phyloP scores from a whole-genome alignment of 2,888 invertebrate genomes.

The Netelia virgata region DNA sequence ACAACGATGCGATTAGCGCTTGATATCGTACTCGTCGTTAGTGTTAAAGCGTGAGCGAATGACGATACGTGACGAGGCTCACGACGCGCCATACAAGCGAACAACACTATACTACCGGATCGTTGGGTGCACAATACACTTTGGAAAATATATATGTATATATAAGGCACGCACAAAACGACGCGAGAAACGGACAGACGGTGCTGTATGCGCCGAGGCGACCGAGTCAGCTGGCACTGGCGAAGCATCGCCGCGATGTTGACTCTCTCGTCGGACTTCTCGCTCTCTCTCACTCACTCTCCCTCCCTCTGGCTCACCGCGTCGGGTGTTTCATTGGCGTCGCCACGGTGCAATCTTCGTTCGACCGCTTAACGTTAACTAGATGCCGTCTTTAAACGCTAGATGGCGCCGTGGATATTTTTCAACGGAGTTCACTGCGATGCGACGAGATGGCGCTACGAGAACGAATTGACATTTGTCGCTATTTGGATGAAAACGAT shows the following conservation, averaged over 20 bases:
- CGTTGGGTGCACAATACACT: background rate
- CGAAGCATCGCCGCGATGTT: slow-evolving; percentile 54
- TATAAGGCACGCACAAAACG: background rate
- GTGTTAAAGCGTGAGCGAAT: slow-evolving; percentile 41
- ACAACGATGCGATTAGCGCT: slow-evolving; percentile 55
- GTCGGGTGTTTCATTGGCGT: slow-evolving; percentile 32
- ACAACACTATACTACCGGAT: slow-evolving; percentile 41
- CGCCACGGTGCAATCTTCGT: background rate
- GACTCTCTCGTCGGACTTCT: slow-evolving; percentile 53
- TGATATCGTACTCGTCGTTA: slow-evolving; percentile 46
- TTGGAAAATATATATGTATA: background rate
- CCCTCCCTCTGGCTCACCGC: background rate
- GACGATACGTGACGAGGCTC: slow-evolving; percentile 62
- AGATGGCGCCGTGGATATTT: background rate
- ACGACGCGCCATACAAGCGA: slow-evolving; percentile 67
- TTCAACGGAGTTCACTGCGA: background rate
- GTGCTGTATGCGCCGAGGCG: slow-evolving; percentile 69
- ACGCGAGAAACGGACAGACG: slow-evolving; percentile 52
- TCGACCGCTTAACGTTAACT: background rate
- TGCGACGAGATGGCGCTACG: background rate
- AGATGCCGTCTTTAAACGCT: no score
- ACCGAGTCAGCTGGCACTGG: slow-evolving; percentile 80
- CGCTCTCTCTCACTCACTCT: slow-evolving; percentile 22
- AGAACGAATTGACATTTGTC: background rate
- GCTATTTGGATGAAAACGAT: background rate